These are phyloP conservation scores for Colistium nudipinnis DNA, from an alignment of 2,113 vertebrate species.

Conservation along the genomic window DNA sequence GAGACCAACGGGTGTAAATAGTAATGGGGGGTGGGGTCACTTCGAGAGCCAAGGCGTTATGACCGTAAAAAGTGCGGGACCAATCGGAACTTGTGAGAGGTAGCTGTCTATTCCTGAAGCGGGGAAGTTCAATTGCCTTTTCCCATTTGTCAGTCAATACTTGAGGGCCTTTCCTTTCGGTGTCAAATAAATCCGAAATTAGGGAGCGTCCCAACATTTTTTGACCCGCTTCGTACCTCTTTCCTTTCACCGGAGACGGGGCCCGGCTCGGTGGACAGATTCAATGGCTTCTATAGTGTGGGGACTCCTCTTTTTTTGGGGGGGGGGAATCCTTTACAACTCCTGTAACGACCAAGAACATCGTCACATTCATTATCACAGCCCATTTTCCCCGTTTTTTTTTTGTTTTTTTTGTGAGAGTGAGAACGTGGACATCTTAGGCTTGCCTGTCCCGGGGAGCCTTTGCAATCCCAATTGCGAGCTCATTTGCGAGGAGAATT, in stretches of 20 bases:
- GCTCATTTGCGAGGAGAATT: not conserved
- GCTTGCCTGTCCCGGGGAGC: no score
- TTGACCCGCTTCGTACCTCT: not conserved
- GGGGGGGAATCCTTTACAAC: slow-evolving; percentile 4
- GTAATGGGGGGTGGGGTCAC: not conserved
- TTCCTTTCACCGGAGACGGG: not conserved
- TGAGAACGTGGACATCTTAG: no score
- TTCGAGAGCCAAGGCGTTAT: slow-evolving; percentile 15
- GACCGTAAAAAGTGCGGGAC: slow-evolving; percentile 42
- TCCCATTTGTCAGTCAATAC: not conserved
- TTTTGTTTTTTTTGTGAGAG: no score
- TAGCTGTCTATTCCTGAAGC: not conserved
- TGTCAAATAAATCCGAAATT: slow-evolving; percentile 23
- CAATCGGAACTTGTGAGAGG: slow-evolving; percentile 37
- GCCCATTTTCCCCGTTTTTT: no score
- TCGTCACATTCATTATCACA: no score
- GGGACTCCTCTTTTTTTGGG: slow-evolving; percentile 1
- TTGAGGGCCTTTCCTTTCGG: slow-evolving; percentile 19
- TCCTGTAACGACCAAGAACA: not conserved
- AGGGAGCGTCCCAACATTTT: not conserved
- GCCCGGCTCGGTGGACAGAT: slow-evolving; percentile 2
- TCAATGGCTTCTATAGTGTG: not conserved
- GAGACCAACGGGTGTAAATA: slow-evolving; percentile 31
- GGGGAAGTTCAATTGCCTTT: not conserved
- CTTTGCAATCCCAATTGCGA: not conserved